Evolutionary conservation across 2,113 vertebrate species (phyloP), one percentile per base, ranked within the genome.

Genomic region (Rhegmatorhina hoffmannsi): DNA sequence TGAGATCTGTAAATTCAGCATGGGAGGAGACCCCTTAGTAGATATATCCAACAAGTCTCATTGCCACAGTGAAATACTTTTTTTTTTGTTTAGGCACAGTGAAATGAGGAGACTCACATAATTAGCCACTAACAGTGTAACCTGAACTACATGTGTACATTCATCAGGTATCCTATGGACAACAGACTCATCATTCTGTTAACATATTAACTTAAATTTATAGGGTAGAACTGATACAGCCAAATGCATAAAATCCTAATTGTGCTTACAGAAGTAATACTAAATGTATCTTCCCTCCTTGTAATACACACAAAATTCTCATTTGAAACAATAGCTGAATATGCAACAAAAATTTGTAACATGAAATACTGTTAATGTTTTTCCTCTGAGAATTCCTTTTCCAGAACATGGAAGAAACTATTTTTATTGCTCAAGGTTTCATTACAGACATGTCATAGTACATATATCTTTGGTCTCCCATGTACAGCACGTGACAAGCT

Each of bases 361-460:
- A 91, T 96, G 80, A 96, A 97, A 96, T 96, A 97, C 64, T 89
- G 88, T 83, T 96, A 94, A 96, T 94, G 89, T 53, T 81, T 58
- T 93, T 96, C 92, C 84, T 92, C 58, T 70, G 97, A 92, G 97
- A 95, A 58, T 66, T 91, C 40, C 40, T 85, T 74, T 84, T 83
- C 64, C 64, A 93, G 85, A 93, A 90, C 25, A 69, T 7, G 90
- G 60, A 67, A 91, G 87, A 84, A 96, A 90, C 72, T 81, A 89
- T 83, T 92, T 96, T 92, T 97, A 97, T 96, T 92, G 89, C 85
- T 97, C 90, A 95, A 91, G 91, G 84, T 96, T 97, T 97, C 97
- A 97, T 97, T 97, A 97, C 96, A 92, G 82, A 96, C 93, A 95
- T 80, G 81, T 73, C 94, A 96, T n/a, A 93, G 81, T 38, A 92